Conservation (phyloP, 2,888 invertebrate genomes). For the Cacoxenus indagator region DNA sequence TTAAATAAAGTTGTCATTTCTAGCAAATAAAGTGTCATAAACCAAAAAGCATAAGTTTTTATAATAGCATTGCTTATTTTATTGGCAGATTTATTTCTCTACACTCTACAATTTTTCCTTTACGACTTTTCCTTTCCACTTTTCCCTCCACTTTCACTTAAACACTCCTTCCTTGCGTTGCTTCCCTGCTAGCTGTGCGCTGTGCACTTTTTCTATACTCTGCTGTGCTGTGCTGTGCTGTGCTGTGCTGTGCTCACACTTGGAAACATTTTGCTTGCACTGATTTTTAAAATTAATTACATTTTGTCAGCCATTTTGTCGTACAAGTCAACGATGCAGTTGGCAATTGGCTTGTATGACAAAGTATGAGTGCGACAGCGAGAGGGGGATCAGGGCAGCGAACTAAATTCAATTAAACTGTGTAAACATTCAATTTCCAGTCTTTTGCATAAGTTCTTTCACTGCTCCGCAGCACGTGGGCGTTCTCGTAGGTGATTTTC, state of each 20-base stretch:
- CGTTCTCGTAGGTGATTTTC: background rate
- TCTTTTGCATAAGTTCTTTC: background rate
- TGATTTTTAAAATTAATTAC: conserved; percentile 19
- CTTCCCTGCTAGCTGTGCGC: background rate
- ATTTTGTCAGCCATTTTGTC: background rate
- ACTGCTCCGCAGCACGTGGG: background rate
- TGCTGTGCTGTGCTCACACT: too few species aligned
- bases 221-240: too few species aligned
- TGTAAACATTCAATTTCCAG: background rate
- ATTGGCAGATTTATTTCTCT: too few species aligned
- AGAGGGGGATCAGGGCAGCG: background rate
- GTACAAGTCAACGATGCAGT: conserved; percentile 6
- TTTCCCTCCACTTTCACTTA: background rate
- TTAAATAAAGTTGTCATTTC: conserved; percentile 58
- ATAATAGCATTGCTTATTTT: background rate
- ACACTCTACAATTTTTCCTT: too few species aligned
- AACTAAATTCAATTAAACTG: conserved; percentile 17
- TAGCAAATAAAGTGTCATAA: conserved; percentile 1
- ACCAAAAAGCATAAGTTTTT: background rate
- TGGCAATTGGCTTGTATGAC: background rate
- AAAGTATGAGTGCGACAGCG: background rate
- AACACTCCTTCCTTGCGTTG: background rate
- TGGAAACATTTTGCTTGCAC: conserved; percentile 1
- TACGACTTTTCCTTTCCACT: too few species aligned
- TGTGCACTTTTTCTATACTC: background rate